A percentile compares a stretch with the other conserved stretches of the same genome.
Conservation (phyloP, 2,797 vertebrate genomes). For the Rhodeus uyekii region DNA sequence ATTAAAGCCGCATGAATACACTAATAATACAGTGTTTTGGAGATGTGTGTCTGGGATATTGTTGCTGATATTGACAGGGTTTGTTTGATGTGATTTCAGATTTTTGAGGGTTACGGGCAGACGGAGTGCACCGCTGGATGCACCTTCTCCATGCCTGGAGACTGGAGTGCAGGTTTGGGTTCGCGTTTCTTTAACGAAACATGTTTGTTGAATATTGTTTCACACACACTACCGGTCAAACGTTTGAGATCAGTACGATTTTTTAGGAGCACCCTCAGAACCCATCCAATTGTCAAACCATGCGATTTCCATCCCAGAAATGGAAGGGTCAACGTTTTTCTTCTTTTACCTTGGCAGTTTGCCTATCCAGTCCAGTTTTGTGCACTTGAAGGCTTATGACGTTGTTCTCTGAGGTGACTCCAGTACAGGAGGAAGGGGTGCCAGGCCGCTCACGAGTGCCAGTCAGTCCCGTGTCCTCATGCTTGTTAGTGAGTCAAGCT, state of each 20-base stretch:
- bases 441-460: too few relatives aligned
- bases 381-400: not conserved
- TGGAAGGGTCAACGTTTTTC: not conserved
- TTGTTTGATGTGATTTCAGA: constrained; percentile 54
- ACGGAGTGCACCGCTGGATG: constrained; percentile 82
- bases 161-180: constrained; percentile 76
- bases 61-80: not conserved
- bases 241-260: too few relatives aligned
- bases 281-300: not conserved
- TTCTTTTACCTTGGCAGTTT: not conserved
- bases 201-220: not conserved
- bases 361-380: not conserved
- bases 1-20: too few relatives aligned
- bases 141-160: constrained; percentile 82
- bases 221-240: not conserved
- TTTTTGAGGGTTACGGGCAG: constrained; percentile 83
- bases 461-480: too few relatives aligned
- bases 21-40: not conserved
- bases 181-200: not conserved
- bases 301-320: not conserved
- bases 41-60: too few relatives aligned
- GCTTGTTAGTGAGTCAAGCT: too few relatives aligned
- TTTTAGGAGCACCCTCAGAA: not conserved
- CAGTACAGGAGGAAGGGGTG: too few relatives aligned
- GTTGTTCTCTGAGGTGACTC: not conserved